Conservation (phyloP, 2,113 vertebrate species). For the Eclectus roratus region DNA sequence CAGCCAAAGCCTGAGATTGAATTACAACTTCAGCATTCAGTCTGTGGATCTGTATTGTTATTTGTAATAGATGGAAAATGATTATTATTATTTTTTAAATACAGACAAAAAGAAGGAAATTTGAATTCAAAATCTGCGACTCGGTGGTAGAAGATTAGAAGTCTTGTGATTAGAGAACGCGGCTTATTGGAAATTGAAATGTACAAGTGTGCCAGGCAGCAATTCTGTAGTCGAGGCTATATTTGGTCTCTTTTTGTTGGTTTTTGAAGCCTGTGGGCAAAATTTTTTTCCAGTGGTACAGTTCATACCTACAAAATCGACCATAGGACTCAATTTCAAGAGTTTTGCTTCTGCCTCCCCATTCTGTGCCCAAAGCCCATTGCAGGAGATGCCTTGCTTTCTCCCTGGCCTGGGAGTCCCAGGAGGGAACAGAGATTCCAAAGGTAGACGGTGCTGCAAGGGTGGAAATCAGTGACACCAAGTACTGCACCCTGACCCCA, state of each 20-base stretch:
- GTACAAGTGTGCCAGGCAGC: slow-evolving; percentile 70
- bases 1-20: slow-evolving; percentile 76
- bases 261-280: background rate
- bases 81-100: slow-evolving; percentile 87
- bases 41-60: slow-evolving; percentile 79
- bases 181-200: slow-evolving; percentile 76
- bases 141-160: slow-evolving; percentile 76
- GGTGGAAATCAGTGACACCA: background rate
- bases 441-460: background rate
- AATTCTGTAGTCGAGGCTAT: slow-evolving; percentile 17
- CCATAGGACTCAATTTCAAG: accelerated
- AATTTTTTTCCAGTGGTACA: background rate
- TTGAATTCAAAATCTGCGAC: slow-evolving; percentile 77
- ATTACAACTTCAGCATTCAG: slow-evolving; percentile 78
- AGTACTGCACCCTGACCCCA: background rate
- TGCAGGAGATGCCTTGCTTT: background rate
- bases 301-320: background rate
- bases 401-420: background rate
- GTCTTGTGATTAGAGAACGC: slow-evolving; percentile 73
- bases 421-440: background rate
- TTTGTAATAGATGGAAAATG: slow-evolving; percentile 84
- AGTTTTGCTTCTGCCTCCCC: background rate
- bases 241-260: slow-evolving; percentile 3
- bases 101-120: slow-evolving; percentile 82
- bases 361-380: background rate